phyloP scores from a whole-genome alignment of 2,797 vertebrate genomes.

The Pangasius sanitwongsei region DNA sequence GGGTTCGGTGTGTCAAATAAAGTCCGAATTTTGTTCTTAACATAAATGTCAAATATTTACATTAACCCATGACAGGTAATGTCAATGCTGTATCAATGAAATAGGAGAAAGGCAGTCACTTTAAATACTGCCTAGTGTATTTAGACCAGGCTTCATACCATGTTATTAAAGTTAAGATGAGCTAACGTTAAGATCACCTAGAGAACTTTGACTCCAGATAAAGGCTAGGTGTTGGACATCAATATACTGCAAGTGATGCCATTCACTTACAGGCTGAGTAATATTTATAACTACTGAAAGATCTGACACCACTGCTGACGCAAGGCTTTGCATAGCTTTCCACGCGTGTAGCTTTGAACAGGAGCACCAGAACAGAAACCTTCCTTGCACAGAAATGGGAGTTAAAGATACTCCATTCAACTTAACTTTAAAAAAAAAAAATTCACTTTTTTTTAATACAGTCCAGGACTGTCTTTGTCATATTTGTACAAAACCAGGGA shows the following conservation, averaged over 20 bases:
- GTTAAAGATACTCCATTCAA: neutral
- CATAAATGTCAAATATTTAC: slow-evolving; percentile 11
- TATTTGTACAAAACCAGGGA: neutral
- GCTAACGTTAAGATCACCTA: slow-evolving; percentile 25
- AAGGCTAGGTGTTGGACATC: slow-evolving; percentile 72
- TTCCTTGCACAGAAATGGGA: neutral
- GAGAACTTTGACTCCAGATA: slow-evolving; percentile 52
- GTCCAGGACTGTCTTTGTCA: neutral
- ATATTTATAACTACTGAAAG: slow-evolving; percentile 74
- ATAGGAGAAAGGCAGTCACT: slow-evolving; percentile 13
- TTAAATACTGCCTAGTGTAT: slow-evolving; percentile 15
- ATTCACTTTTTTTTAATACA: neutral
- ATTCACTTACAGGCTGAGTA: slow-evolving; percentile 70
- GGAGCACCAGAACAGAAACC: slow-evolving; percentile 4
- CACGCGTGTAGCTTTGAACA: slow-evolving; percentile 13
- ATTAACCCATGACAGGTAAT: slow-evolving; percentile 11
- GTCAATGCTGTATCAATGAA: slow-evolving; percentile 27
- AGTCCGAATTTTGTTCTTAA: neutral
- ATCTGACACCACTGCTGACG: slow-evolving; percentile 77
- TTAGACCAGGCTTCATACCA: slow-evolving; percentile 26
- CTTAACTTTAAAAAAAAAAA: too few relatives aligned
- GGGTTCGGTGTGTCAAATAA: neutral
- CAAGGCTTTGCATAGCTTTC: slow-evolving; percentile 58
- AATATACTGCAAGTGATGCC: slow-evolving; percentile 67
- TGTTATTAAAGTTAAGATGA: slow-evolving; percentile 33